phyloP scores from a whole-genome alignment of 1,140 invertebrate genomes.

The Drosophila trapezifrons region DNA sequence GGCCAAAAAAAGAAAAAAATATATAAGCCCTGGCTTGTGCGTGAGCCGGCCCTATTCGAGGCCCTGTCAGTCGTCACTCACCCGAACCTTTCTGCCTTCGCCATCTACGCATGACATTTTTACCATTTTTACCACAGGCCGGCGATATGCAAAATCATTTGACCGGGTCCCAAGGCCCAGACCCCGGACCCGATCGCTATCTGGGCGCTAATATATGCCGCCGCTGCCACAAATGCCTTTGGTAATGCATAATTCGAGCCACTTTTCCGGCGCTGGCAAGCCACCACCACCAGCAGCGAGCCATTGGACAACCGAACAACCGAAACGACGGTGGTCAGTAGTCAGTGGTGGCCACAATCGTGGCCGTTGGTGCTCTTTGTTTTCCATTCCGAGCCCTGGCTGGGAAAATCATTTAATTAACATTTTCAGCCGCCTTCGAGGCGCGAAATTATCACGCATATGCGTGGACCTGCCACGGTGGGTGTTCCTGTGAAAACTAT shows the following conservation, averaged over 20 bases:
- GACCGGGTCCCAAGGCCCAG: slow-evolving; percentile 41
- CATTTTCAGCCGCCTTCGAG: slow-evolving; percentile 75
- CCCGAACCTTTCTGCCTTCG: slow-evolving; percentile 1
- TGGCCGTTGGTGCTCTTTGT: slow-evolving; percentile 47
- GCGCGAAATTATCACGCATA: slow-evolving; percentile 82
- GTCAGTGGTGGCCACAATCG: slow-evolving; percentile 56
- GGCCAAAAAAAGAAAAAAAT: slow-evolving; percentile 4
- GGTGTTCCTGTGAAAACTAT: neutral
- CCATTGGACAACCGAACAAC: too few relatives aligned
- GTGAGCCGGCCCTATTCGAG: slow-evolving; percentile 70
- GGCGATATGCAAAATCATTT: slow-evolving; percentile 76
- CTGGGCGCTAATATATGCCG: slow-evolving; percentile 57
- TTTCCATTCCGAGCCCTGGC: slow-evolving; percentile 48
- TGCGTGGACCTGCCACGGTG: slow-evolving; percentile 58
- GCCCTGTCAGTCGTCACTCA: slow-evolving; percentile 81
- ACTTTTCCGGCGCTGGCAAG: slow-evolving; percentile 70
- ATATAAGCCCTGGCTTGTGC: slow-evolving; percentile 44
- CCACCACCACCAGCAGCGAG: slow-evolving; percentile 13
- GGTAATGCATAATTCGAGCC: slow-evolving; percentile 76
- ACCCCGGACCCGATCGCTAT: slow-evolving; percentile 61
- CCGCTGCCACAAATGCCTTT: slow-evolving; percentile 62
- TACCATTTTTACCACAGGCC: slow-evolving; percentile 24
- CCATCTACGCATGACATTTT: slow-evolving; percentile 56
- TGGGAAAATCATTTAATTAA: slow-evolving; percentile 82
- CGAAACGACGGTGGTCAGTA: slow-evolving; percentile 13